Conservation (phyloP, 2,797 vertebrate species). For the Rhinophrynus dorsalis region DNA sequence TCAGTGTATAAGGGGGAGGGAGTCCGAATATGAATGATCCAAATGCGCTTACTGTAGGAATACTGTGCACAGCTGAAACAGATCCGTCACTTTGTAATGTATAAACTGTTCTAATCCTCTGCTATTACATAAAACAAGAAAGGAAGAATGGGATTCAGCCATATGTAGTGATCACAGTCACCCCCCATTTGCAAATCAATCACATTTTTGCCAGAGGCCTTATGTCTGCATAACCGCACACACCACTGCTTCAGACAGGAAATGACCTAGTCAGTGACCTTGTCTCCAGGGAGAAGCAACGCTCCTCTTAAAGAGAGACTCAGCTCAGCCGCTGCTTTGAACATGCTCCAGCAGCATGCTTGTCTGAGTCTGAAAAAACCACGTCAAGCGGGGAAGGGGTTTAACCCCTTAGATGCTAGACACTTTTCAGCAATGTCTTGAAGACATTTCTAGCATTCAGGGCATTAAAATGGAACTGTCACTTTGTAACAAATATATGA, state of each 20-base stretch:
- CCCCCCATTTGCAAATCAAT: slow-evolving; percentile 54
- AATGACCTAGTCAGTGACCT: slow-evolving; percentile 68
- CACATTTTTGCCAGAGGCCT: slow-evolving; percentile 59
- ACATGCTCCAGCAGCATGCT: background rate
- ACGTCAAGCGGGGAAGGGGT: too few species aligned
- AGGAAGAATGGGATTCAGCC: slow-evolving; percentile 57
- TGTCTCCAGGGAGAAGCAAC: slow-evolving; percentile 57
- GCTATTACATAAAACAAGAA: slow-evolving; percentile 56
- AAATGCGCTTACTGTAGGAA: slow-evolving; percentile 31
- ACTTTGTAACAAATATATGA: too few species aligned
- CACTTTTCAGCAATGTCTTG: too few species aligned
- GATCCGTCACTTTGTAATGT: slow-evolving; percentile 55
- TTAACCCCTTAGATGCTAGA: too few species aligned
- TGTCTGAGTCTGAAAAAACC: background rate
- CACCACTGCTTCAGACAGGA: slow-evolving; percentile 63
- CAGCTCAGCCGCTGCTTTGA: slow-evolving; percentile 11
- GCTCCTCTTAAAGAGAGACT: slow-evolving; percentile 49
- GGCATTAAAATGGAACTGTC: too few species aligned
- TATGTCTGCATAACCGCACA: slow-evolving; percentile 57
- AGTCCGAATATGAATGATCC: too few species aligned
- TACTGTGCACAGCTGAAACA: slow-evolving; percentile 52
- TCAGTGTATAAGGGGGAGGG: too few species aligned
- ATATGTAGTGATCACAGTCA: slow-evolving; percentile 51
- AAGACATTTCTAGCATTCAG: too few species aligned
- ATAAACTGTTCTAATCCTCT: slow-evolving; percentile 53